These are phyloP conservation scores for Linepithema humile DNA, from an alignment of 1,140 invertebrate species.

Conservation along the genomic window DNA sequence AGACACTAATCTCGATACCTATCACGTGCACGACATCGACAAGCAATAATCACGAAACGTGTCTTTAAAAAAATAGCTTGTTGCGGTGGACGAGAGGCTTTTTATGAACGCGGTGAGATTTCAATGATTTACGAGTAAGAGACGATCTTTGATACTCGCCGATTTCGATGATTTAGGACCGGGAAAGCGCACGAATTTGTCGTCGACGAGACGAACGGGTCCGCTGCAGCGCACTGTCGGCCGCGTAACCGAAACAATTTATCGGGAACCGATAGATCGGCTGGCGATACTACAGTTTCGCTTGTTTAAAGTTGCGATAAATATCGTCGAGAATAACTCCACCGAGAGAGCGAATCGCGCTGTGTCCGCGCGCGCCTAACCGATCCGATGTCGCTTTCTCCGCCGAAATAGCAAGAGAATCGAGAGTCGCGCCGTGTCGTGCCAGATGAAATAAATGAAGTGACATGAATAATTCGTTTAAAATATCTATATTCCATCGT, in stretches of 20 bases:
- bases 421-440: neutral
- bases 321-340: conserved; percentile 66
- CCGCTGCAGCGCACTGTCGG: conserved; percentile 2
- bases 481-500: conserved; percentile 1
- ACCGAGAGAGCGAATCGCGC: conserved; percentile 41
- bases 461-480: conserved; percentile 8
- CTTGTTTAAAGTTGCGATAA: conserved; percentile 63
- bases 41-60: conserved; percentile 7
- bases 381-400: too few relatives aligned
- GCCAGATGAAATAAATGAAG: conserved; percentile 14
- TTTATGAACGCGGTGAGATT: neutral
- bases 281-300: conserved; percentile 63
- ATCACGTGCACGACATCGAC: neutral
- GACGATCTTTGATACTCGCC: conserved; percentile 26
- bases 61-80: conserved; percentile 5
- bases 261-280: conserved; percentile 67
- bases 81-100: neutral
- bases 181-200: conserved; percentile 64
- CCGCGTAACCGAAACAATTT: conserved; percentile 65
- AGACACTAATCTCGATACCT: conserved; percentile 23
- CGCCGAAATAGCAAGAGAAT: conserved; percentile 32
- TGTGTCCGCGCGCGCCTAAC: conserved; percentile 38
- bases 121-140: conserved; percentile 57
- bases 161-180: conserved; percentile 40
- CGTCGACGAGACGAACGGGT: conserved; percentile 57